Evolutionary conservation across 2,797 vertebrate genomes (phyloP).

Genomic region (Enteromius paludinosus): DNA sequence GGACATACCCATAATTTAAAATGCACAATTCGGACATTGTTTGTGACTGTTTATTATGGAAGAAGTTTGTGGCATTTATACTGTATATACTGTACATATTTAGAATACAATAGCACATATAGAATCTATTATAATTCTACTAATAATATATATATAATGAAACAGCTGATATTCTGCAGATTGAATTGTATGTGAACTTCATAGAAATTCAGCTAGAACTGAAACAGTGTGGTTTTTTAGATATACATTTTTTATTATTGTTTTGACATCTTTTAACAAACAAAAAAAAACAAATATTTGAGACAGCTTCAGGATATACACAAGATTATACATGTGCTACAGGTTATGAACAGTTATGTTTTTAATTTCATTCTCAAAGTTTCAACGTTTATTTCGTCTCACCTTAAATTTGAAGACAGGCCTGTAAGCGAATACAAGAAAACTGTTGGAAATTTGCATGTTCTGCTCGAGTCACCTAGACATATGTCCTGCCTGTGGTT

Average conservation of each 20-base stretch:
- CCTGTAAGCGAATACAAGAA: conserved; percentile 31
- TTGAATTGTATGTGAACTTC: too few species aligned
- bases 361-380: background rate
- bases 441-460: conserved; percentile 38
- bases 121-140: background rate
- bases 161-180: too few species aligned
- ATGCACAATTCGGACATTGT: background rate
- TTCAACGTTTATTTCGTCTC: background rate
- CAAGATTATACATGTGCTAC: background rate
- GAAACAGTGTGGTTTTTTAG: background rate
- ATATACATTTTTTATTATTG: background rate
- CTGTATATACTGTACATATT: background rate
- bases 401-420: background rate
- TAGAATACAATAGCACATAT: background rate
- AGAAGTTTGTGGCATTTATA: background rate
- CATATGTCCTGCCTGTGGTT: background rate
- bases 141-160: background rate
- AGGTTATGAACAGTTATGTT: too few species aligned
- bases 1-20: too few species aligned
- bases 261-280: background rate
- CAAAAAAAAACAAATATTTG: background rate
- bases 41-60: background rate
- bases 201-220: too few species aligned
- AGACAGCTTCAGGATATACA: background rate
- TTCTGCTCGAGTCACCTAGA: background rate